These are phyloP conservation scores for Ammospiza nelsoni DNA, from an alignment of 2,113 vertebrate genomes.

Conservation along the genomic window DNA sequence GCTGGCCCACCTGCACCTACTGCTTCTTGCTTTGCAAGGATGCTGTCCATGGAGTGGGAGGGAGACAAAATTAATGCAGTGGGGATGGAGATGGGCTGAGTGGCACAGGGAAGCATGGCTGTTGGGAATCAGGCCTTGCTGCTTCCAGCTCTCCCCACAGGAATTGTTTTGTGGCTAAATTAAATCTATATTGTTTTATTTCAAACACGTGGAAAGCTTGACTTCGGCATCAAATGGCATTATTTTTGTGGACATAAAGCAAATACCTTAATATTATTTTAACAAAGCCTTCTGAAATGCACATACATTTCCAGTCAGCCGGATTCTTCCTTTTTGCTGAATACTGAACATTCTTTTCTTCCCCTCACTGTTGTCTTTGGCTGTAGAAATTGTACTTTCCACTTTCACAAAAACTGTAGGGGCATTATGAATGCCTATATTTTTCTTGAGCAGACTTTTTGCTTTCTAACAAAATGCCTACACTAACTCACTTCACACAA, in stretches of 20 bases:
- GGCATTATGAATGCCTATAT: conserved; percentile 65
- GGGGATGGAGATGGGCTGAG: not conserved
- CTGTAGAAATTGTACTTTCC: conserved; percentile 74
- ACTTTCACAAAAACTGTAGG: conserved; percentile 72
- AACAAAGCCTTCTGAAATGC: conserved; percentile 61
- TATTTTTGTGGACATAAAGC: conserved; percentile 33
- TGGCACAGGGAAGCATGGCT: not conserved
- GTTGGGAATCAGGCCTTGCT: not conserved
- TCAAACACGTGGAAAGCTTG: not conserved
- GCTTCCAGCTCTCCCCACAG: not conserved
- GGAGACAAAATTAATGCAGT: not conserved
- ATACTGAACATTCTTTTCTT: conserved; percentile 79
- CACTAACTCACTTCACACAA: conserved; percentile 3
- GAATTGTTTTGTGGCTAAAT: conserved; percentile 1
- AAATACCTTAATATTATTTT: conserved; percentile 59
- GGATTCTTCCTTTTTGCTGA: conserved; percentile 76
- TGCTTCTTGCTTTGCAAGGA: not conserved
- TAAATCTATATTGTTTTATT: not conserved
- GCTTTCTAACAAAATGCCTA: conserved; percentile 65
- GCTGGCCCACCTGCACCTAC: not conserved
- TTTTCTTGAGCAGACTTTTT: conserved; percentile 64
- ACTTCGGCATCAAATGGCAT: not conserved
- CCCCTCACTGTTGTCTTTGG: conserved; percentile 79
- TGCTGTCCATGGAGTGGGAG: not conserved
- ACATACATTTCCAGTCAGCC: conserved; percentile 70